A percentile compares a stretch with the other conserved stretches of the same genome.
Evolutionary conservation across 2,888 invertebrate genomes (phyloP).

Genomic region (Marasmarcha lunaedactyla): DNA sequence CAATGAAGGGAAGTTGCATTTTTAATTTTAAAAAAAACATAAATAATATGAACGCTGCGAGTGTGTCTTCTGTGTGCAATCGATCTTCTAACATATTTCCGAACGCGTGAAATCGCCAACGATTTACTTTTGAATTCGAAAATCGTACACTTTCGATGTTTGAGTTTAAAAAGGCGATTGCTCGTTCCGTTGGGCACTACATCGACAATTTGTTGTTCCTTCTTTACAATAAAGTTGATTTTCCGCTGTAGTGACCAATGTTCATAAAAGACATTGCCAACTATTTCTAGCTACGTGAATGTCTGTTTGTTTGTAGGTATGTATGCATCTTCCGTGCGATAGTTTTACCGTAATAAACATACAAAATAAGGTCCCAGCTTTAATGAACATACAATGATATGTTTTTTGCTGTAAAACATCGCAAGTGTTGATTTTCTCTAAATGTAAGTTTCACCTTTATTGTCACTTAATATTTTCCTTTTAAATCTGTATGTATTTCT

Average conservation of each 20-base stretch:
- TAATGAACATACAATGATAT: background rate
- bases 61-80: slow-evolving; percentile 22
- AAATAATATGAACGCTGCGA: slow-evolving; percentile 29
- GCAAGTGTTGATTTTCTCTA: slow-evolving; percentile 20
- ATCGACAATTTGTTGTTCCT: slow-evolving; percentile 7
- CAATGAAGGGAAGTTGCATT: slow-evolving; percentile 65
- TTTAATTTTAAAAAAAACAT: slow-evolving; percentile 34
- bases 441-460: slow-evolving; percentile 56
- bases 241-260: background rate
- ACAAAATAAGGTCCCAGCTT: slow-evolving; percentile 8
- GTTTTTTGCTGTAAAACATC: background rate
- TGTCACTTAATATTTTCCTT: slow-evolving; percentile 56
- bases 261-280: slow-evolving; percentile 46
- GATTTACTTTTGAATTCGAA: slow-evolving; percentile 16
- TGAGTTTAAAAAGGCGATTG: slow-evolving; percentile 21
- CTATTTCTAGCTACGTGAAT: slow-evolving; percentile 41
- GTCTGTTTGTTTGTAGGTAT: slow-evolving; percentile 50
- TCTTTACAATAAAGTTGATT: too few species aligned
- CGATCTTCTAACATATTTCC: slow-evolving; percentile 13
- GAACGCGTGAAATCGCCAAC: slow-evolving; percentile 17
- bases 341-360: slow-evolving; percentile 13
- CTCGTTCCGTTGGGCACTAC: slow-evolving; percentile 1
- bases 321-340: slow-evolving; percentile 18
- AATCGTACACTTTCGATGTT: slow-evolving; percentile 24
- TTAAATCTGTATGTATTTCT: slow-evolving; percentile 57